Percentiles rank a stretch among this genome's conserved stretches.
phyloP scores from a whole-genome alignment of 2,797 vertebrate genomes.

The Acipenser transmontanus region DNA sequence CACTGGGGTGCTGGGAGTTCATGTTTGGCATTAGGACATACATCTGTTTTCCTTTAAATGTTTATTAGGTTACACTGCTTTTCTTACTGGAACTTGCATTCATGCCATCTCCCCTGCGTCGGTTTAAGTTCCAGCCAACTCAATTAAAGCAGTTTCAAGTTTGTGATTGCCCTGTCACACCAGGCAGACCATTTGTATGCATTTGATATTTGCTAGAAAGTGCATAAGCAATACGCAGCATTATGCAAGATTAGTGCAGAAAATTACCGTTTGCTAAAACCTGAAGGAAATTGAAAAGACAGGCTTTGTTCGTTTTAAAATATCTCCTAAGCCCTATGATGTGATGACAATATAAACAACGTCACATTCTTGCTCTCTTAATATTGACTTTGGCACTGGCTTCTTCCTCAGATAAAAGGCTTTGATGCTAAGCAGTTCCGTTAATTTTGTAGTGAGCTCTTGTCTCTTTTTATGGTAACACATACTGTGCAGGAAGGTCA shows the following conservation, averaged over 20 bases:
- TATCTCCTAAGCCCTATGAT: slow-evolving; percentile 21
- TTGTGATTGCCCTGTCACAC: not conserved
- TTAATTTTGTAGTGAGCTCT: slow-evolving; percentile 56
- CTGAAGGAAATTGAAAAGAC: not conserved
- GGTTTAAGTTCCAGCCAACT: not conserved
- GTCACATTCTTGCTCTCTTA: slow-evolving; percentile 53
- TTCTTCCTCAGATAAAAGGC: slow-evolving; percentile 64
- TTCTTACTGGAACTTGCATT: not conserved
- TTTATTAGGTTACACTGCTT: slow-evolving; percentile 6
- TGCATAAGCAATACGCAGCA: not conserved
- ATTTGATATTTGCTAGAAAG: not conserved
- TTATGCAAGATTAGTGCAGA: slow-evolving; percentile 1
- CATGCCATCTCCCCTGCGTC: not conserved
- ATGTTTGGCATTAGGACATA: slow-evolving; percentile 9
- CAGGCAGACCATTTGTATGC: not conserved
- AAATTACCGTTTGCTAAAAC: not conserved
- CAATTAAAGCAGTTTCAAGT: not conserved
- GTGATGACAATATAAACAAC: slow-evolving; percentile 45
- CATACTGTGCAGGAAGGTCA: slow-evolving; percentile 65
- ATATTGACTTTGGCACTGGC: slow-evolving; percentile 52
- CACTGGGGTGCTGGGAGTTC: slow-evolving; percentile 1
- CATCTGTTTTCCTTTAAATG: not conserved
- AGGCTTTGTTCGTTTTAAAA: slow-evolving; percentile 21
- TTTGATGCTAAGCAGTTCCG: slow-evolving; percentile 58
- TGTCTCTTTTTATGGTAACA: slow-evolving; percentile 61